Evolutionary conservation across 2,888 invertebrate species (phyloP).

Genomic region (Campaea margaritaria): DNA sequence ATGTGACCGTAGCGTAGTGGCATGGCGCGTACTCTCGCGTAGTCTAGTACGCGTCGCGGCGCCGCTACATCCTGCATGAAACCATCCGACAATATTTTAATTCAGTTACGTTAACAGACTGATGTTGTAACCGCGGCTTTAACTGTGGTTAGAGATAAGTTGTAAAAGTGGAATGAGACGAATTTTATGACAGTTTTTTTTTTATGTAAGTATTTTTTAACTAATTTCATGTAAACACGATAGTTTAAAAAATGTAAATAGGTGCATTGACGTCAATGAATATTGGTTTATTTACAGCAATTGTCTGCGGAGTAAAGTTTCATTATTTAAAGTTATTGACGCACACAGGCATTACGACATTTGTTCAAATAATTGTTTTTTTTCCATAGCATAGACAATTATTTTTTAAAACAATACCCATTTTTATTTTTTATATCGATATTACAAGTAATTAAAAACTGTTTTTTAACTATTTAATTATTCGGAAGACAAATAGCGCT

Average conservation of each 20-base stretch:
- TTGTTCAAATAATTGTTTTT: conserved; percentile 16
- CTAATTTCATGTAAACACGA: not conserved
- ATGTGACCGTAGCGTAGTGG: conserved; percentile 46
- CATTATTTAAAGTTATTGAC: conserved; percentile 18
- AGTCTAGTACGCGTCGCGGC: conserved; percentile 36
- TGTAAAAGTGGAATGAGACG: conserved; percentile 32
- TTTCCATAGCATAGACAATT: not conserved
- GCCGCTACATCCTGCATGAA: conserved; percentile 26
- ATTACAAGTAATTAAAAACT: no score
- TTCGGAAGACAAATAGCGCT: no score
- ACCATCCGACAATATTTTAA: conserved; percentile 25
- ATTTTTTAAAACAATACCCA: not conserved
- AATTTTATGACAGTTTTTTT: conserved; percentile 35
- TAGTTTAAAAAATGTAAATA: not conserved
- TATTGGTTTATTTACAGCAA: conserved; percentile 10
- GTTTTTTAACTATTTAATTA: no score
- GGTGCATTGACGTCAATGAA: conserved; percentile 11
- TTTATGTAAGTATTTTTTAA: conserved; percentile 19
- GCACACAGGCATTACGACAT: conserved; percentile 13
- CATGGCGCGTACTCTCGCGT: conserved; percentile 37
- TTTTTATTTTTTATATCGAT: no score
- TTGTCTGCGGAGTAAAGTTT: conserved; percentile 5
- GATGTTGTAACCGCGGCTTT: conserved; percentile 46
- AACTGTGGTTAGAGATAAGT: conserved; percentile 52
- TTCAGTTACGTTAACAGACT: conserved; percentile 45